A percentile compares a stretch with the other conserved stretches of the same genome.
Evolutionary conservation across 1,140 invertebrate genomes (phyloP).

Genomic region (Medauroidea extradentata): DNA sequence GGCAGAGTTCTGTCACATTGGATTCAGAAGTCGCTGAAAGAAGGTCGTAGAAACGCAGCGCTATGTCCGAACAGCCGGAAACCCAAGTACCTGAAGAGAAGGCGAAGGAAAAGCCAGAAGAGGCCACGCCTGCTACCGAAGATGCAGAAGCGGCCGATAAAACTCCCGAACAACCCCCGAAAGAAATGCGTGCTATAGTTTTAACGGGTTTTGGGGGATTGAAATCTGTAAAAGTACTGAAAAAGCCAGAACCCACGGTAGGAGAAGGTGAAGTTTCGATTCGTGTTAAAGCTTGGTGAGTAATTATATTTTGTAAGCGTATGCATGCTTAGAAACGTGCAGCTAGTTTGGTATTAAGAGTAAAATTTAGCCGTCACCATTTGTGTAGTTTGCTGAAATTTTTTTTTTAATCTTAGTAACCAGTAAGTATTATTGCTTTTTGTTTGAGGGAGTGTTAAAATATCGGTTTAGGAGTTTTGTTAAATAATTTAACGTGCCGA

Average conservation of each 20-base stretch:
- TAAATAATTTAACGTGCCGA: no score
- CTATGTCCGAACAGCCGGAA: conserved; percentile 3
- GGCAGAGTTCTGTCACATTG: no score
- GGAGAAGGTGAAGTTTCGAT: conserved; percentile 77
- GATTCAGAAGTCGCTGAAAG: no score
- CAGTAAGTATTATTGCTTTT: no score
- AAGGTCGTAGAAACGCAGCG: background rate
- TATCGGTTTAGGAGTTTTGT: no score
- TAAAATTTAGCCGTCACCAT: no score
- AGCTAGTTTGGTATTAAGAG: no score
- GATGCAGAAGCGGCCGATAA: conserved; percentile 53
- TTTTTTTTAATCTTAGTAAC: no score
- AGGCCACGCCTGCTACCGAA: conserved; percentile 37
- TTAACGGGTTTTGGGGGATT: conserved; percentile 78
- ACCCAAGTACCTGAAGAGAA: conserved; percentile 9
- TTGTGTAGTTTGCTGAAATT: no score
- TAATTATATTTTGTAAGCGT: no score
- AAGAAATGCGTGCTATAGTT: conserved; percentile 79
- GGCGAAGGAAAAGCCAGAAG: conserved; percentile 32
- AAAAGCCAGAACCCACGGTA: conserved; percentile 68
- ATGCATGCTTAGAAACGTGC: no score
- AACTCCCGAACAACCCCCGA: conserved; percentile 54
- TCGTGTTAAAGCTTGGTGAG: conserved; percentile 81
- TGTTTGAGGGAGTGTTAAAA: no score
- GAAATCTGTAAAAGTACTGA: conserved; percentile 75